Conservation (phyloP, 2,113 vertebrate genomes). For the Tapirus terrestris region DNA sequence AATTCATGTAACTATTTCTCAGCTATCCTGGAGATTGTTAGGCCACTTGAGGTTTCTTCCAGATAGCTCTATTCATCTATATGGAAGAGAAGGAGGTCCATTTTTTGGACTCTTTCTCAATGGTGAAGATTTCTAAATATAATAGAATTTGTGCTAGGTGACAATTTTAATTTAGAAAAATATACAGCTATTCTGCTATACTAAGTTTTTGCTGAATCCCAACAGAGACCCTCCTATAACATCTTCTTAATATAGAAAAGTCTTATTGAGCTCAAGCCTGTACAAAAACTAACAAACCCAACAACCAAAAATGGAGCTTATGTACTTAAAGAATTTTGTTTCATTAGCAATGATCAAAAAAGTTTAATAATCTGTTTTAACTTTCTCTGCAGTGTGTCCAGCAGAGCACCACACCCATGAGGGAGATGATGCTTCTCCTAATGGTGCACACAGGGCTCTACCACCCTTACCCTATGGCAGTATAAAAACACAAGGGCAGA, state of each 20-base stretch:
- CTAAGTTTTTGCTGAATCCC: background rate
- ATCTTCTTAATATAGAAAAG: background rate
- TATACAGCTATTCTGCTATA: background rate
- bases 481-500: background rate
- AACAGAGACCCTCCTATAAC: background rate
- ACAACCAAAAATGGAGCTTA: constrained; percentile 15
- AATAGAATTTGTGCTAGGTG: background rate
- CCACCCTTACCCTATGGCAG: background rate
- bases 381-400: background rate
- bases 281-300: constrained; percentile 31
- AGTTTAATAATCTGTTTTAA: background rate
- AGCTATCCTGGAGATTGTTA: background rate
- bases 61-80: background rate
- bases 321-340: background rate
- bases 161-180: constrained; percentile 31
- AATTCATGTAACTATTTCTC: background rate
- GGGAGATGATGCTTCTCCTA: background rate
- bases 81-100: background rate
- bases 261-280: background rate
- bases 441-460: background rate
- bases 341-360: constrained; percentile 10
- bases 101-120: background rate
- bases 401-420: background rate
- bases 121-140: background rate
- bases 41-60: background rate